Base-by-base conservation (phyloP, 2,797 vertebrate genomes). In the Pipistrellus kuhlii region DNA sequence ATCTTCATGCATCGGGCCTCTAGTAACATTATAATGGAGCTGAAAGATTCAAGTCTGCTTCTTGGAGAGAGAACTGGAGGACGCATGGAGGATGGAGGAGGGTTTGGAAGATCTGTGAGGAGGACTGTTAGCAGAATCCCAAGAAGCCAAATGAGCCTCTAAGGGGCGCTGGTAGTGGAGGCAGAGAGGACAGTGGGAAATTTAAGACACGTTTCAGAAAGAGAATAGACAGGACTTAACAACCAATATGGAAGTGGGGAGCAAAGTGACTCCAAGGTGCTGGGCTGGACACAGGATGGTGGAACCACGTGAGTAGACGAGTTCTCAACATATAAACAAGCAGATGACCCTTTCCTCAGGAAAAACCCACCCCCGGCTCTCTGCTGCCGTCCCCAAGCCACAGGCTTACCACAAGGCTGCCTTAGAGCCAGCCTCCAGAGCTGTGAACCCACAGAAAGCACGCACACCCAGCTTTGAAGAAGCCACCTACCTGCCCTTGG, bases 141-240 rank as follows among this genome's bases (percentile, higher is more conserved):
- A 44, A 64, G 73, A 88, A 93, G 71, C 69, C 78, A 68, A 68
- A 35, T 13, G 17, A 85, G 20, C 23, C 44, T 91, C 68, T 53
- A 32, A 59, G 48, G 59, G 51, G 46, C 30, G 66, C 53, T 53
- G 44, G 14, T 20, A 30, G 38, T 35, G 9, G 83, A 51, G 71
- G 9, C 41, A 51, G 51, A 73, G 48, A 76, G 32, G 73, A 21
- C 27, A 80, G 21, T 25, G 48, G 83, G 75, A 82, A 57, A 72
- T 41, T 17, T 81, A n/a, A 95, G 59, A 81, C 38, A 32, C 8
- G 27, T 44, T 72, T 93, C 48, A 68, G 59, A 93, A 87, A 78
- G 2, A 55, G 38, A 77, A 64, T 5, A 53, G 51, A 75, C 3
- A 59, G n/a, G 3, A 69, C 62, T 77, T 90, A 32, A 41, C 41